These are phyloP conservation scores for Herminia tarsipennalis DNA, from an alignment of 2,888 invertebrate species.

Conservation along the genomic window DNA sequence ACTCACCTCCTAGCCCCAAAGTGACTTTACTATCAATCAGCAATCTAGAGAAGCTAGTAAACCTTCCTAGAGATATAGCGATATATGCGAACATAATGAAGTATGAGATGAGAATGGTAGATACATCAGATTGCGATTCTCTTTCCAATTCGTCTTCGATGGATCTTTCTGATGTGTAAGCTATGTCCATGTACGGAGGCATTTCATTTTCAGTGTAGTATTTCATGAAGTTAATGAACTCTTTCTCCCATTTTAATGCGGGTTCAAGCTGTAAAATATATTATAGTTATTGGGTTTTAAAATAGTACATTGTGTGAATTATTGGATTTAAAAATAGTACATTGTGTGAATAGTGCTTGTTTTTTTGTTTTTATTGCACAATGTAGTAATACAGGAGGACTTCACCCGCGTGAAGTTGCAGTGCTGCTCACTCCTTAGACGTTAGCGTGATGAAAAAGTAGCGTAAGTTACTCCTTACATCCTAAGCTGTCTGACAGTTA, in stretches of 20 bases:
- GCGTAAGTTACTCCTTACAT: too few species aligned
- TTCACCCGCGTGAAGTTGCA: too few species aligned
- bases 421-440: too few species aligned
- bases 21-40: constrained; percentile 98
- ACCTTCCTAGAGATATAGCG: constrained; percentile 96
- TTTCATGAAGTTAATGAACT: constrained; percentile 92
- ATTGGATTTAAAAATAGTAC: too few species aligned
- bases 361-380: too few species aligned
- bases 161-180: constrained; percentile 95
- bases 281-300: too few species aligned
- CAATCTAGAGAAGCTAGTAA: constrained; percentile 90
- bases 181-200: constrained; percentile 92
- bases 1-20: constrained; percentile 94
- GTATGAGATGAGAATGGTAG: constrained; percentile 97
- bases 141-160: constrained; percentile 98
- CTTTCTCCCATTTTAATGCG: constrained; percentile 94
- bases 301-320: too few species aligned
- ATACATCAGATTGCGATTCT: constrained; percentile 96
- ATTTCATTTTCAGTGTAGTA: constrained; percentile 89
- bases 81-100: constrained; percentile 99
- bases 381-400: too few species aligned
- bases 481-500: too few species aligned
- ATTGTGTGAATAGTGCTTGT: too few species aligned
- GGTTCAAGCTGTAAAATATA: constrained; percentile 86
- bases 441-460: too few species aligned